A percentile compares a stretch with the other conserved stretches of the same genome.
Conservation (phyloP, 2,113 vertebrate genomes). For the Phodopus roborovskii region DNA sequence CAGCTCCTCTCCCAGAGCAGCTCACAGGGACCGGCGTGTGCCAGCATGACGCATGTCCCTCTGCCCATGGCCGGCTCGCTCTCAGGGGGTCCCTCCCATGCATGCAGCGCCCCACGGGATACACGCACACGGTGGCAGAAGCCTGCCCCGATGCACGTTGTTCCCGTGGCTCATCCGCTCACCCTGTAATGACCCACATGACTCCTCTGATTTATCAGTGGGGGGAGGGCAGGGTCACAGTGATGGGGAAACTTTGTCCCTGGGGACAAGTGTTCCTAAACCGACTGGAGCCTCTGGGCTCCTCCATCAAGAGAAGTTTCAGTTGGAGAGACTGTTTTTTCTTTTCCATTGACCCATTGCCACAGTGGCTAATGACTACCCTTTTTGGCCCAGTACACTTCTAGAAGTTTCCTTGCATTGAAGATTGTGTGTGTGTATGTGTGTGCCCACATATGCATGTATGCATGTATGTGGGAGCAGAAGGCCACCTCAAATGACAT, state of each 20-base stretch:
- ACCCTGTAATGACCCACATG: accelerated
- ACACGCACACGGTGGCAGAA: background rate
- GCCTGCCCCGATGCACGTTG: accelerated
- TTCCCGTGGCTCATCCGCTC: background rate
- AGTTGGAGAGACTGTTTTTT: background rate
- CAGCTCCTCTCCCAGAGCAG: background rate
- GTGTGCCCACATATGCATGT: background rate
- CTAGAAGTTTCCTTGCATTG: background rate
- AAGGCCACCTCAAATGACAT: background rate
- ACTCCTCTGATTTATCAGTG: background rate
- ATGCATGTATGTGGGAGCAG: background rate
- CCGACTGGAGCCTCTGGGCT: accelerated
- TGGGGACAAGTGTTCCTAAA: background rate
- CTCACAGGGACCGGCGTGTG: background rate
- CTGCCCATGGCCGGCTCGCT: accelerated
- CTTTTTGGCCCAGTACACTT: accelerated
- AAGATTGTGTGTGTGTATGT: background rate
- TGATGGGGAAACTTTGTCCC: background rate
- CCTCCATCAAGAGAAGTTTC: background rate
- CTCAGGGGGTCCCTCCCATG: background rate
- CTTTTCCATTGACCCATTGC: accelerated
- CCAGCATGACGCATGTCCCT: accelerated
- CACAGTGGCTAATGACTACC: accelerated
- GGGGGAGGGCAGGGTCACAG: accelerated
- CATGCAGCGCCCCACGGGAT: accelerated